Conservation (phyloP, 1,140 invertebrate species). For the Melanaphis sacchari region DNA sequence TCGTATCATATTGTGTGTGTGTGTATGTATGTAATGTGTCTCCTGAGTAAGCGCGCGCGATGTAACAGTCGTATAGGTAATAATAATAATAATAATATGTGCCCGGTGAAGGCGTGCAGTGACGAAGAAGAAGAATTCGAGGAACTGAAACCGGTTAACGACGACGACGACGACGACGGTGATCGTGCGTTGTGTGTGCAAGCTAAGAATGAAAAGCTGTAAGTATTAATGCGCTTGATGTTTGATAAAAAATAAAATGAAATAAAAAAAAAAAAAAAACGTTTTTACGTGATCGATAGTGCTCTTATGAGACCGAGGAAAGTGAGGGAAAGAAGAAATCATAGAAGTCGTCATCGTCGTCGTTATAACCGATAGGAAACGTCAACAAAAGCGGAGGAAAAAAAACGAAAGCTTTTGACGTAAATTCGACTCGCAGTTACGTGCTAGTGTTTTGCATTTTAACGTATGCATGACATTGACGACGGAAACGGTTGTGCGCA, state of each 20-base stretch:
- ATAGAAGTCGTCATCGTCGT: neutral
- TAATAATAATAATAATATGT: constrained; percentile 10
- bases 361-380: neutral
- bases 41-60: neutral
- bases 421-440: constrained; percentile 12
- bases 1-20: neutral
- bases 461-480: neutral
- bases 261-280: neutral
- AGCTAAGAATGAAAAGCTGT: constrained; percentile 43
- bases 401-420: neutral
- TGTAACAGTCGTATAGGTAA: neutral
- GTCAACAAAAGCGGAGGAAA: neutral
- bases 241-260: constrained; percentile 4
- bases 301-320: neutral
- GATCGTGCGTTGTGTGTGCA: constrained; percentile 13
- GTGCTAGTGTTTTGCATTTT: neutral
- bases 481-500: neutral
- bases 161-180: neutral
- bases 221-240: neutral
- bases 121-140: constrained; percentile 48
- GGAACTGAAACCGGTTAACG: constrained; percentile 54
- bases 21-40: too few species aligned
- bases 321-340: neutral
- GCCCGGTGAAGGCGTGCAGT: neutral
- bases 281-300: constrained; percentile 5